A percentile compares a stretch with the other conserved stretches of the same genome.
Evolutionary conservation across 2,113 vertebrate species (phyloP).

Genomic region (Camelus dromedarius): DNA sequence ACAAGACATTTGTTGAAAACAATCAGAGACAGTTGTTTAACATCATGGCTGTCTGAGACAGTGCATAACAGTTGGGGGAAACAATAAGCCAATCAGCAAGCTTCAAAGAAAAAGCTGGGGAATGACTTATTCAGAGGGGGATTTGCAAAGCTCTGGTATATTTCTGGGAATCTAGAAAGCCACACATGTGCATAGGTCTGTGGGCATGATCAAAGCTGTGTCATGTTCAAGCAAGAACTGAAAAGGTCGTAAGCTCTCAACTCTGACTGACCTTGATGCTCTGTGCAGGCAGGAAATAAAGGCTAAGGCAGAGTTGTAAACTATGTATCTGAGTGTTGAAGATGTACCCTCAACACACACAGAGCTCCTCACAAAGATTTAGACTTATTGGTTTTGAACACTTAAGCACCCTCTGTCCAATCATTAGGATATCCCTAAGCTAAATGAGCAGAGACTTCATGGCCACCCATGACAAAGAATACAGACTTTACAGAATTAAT

Average conservation of each 20-base stretch:
- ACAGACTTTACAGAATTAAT: not conserved
- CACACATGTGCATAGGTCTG: not conserved
- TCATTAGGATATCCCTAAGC: not conserved
- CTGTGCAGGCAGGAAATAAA: not conserved
- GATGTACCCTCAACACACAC: not conserved
- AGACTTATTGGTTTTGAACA: not conserved
- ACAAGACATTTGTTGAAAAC: not conserved
- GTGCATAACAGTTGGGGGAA: not conserved
- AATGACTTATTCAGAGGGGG: rapidly evolving
- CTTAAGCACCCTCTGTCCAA: not conserved
- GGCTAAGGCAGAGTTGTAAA: not conserved
- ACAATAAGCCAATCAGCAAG: not conserved
- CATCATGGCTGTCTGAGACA: not conserved
- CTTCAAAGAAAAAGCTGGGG: not conserved
- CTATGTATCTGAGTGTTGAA: not conserved
- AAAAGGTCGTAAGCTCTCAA: not conserved
- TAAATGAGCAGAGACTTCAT: not conserved
- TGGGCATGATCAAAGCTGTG: not conserved
- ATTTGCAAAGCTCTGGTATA: not conserved
- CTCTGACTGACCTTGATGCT: not conserved
- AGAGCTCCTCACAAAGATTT: not conserved
- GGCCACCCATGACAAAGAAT: not conserved
- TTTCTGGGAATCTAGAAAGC: not conserved
- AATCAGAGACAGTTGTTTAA: not conserved
- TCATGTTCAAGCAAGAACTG: not conserved